Evolutionary conservation across 2,888 invertebrate genomes (phyloP).

Genomic region (Luperina nickerlii): DNA sequence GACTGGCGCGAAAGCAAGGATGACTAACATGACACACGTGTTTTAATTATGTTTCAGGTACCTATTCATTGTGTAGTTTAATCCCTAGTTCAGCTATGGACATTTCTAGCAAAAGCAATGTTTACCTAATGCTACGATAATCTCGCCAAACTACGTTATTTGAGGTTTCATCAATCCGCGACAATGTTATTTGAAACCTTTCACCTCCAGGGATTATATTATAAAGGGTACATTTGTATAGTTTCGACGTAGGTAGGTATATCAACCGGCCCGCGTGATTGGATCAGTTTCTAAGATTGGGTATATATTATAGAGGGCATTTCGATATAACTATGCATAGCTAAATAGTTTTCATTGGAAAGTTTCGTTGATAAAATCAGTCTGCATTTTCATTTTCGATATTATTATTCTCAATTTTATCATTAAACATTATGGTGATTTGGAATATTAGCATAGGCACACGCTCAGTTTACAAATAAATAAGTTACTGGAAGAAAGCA

Average conservation of each 20-base stretch:
- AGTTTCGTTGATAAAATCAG: slow-evolving; percentile 19
- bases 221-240: slow-evolving; percentile 58
- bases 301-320: slow-evolving; percentile 25
- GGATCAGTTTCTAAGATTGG: slow-evolving; percentile 59
- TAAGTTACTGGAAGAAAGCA: not conserved
- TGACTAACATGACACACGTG: slow-evolving; percentile 12
- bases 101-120: slow-evolving; percentile 28
- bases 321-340: slow-evolving; percentile 11
- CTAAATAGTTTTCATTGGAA: slow-evolving; percentile 22
- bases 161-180: slow-evolving; percentile 49
- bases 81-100: slow-evolving; percentile 20
- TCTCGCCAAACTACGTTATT: slow-evolving; percentile 54
- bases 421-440: not conserved
- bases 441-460: not conserved
- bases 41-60: not conserved
- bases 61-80: not conserved
- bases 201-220: slow-evolving; percentile 60
- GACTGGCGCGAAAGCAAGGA: not conserved
- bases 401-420: not conserved
- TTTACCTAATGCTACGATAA: slow-evolving; percentile 66
- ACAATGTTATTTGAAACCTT: slow-evolving; percentile 62
- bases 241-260: slow-evolving; percentile 32
- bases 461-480: not conserved
- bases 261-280: slow-evolving; percentile 61
- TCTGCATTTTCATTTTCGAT: not conserved